phyloP scores from a whole-genome alignment of 2,113 vertebrate species.

The Zosterops lateralis region DNA sequence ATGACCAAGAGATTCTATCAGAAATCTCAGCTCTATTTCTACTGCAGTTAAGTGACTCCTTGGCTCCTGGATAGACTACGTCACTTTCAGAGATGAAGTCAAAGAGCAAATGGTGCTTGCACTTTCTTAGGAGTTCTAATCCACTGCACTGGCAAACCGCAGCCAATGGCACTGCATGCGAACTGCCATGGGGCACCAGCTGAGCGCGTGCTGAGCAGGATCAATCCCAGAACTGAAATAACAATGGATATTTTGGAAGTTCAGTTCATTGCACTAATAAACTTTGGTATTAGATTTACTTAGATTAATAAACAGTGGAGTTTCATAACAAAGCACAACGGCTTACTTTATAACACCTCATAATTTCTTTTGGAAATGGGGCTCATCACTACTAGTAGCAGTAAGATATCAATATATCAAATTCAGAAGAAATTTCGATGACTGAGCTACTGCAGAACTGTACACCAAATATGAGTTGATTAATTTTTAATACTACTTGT shows the following conservation, averaged over 20 bases:
- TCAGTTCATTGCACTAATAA: neutral
- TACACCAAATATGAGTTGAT: neutral
- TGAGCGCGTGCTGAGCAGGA: neutral
- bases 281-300: neutral
- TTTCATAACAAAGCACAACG: neutral
- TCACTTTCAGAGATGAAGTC: neutral
- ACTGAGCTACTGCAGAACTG: neutral
- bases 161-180: neutral
- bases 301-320: neutral
- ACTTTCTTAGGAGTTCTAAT: neutral
- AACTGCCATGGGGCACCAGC: neutral
- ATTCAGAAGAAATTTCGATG: neutral
- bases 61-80: neutral
- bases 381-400: neutral
- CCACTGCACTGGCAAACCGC: neutral
- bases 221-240: conserved; percentile 27
- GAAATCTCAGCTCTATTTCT: neutral
- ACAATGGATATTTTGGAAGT: neutral
- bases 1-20: neutral
- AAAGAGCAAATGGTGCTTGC: neutral
- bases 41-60: neutral
- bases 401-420: neutral
- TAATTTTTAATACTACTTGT: neutral
- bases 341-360: neutral
- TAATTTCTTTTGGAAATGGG: neutral